A percentile compares a stretch with the other conserved stretches of the same genome.
phyloP scores from a whole-genome alignment of 2,113 vertebrate species.

The Hyperopisus bebe region DNA sequence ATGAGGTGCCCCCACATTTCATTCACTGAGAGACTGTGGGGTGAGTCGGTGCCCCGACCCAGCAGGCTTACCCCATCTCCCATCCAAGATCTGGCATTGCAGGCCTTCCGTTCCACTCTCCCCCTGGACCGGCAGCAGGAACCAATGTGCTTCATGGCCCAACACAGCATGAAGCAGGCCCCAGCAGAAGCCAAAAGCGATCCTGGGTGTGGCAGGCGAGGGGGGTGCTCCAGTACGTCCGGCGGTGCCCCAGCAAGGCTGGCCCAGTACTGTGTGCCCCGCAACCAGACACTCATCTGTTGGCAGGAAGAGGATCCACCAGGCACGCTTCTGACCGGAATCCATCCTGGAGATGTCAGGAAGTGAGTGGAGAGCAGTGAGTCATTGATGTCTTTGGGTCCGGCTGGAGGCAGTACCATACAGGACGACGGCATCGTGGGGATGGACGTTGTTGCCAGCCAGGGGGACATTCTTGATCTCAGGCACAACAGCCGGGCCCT shows the following conservation, averaged over 20 bases:
- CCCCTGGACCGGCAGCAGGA: neutral
- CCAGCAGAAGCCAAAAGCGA: neutral
- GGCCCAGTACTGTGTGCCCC: neutral
- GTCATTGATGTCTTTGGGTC: neutral
- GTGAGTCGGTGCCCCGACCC: too few relatives aligned
- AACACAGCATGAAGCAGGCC: neutral
- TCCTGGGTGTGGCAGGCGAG: neutral
- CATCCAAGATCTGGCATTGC: neutral
- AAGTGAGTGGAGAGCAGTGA: neutral
- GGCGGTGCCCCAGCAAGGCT: neutral
- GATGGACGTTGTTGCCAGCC: neutral
- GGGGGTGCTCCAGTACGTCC: neutral
- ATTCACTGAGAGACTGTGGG: too few relatives aligned
- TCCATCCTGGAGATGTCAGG: neutral
- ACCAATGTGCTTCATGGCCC: neutral
- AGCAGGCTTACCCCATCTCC: neutral
- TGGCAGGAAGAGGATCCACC: neutral
- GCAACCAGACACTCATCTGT: neutral
- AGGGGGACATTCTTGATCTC: too few relatives aligned
- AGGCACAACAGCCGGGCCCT: too few relatives aligned
- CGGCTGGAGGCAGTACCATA: neutral
- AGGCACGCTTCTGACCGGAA: neutral
- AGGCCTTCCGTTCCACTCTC: neutral
- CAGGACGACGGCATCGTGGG: neutral
- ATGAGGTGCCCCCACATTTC: too few relatives aligned